phyloP scores from a whole-genome alignment of 2,888 invertebrate species.

The Aleiodes alternator region DNA sequence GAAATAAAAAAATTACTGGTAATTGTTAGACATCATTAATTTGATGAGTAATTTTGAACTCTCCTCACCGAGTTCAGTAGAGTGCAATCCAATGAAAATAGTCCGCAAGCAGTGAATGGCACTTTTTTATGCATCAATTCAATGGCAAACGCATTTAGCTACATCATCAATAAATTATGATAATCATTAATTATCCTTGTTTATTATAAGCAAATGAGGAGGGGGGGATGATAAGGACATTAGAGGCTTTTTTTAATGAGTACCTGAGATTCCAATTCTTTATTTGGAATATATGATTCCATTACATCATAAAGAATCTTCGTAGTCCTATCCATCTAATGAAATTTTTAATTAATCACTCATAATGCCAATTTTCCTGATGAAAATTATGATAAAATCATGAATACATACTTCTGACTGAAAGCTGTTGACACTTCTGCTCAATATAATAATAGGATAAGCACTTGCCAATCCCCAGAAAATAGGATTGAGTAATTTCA shows the following conservation, averaged over 20 bases:
- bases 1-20: no score
- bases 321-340: background rate
- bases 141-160: background rate
- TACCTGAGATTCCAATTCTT: background rate
- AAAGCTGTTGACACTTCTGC: background rate
- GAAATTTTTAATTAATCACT: background rate
- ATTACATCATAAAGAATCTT: background rate
- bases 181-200: no score
- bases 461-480: background rate
- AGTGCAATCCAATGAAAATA: conserved; percentile 6
- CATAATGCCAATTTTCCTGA: background rate
- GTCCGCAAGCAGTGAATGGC: background rate
- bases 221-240: no score
- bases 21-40: no score
- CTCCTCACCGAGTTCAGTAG: conserved; percentile 3
- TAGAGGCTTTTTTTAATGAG: background rate
- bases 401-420: background rate
- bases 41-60: background rate
- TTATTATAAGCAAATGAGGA: background rate
- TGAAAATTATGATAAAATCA: background rate
- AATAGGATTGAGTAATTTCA: background rate
- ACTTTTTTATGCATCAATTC: conserved; percentile 15
- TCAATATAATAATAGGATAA: conserved; percentile 2
- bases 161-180: no score
- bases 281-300: background rate